phyloP scores from a whole-genome alignment of 2,888 invertebrate species.

The Morpho achilles region DNA sequence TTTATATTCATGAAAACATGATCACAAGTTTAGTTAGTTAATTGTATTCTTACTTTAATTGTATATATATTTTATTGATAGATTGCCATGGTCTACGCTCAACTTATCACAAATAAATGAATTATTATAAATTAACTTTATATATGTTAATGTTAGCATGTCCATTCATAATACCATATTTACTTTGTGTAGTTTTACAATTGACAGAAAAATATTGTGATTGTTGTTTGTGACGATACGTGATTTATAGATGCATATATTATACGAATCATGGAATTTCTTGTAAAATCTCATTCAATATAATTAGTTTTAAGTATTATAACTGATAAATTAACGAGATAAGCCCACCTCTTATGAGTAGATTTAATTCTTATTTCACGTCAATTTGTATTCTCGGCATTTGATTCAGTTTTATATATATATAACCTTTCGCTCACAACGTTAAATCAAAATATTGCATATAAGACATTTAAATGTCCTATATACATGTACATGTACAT shows the following conservation, averaged over 20 bases:
- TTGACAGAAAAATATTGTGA: no score
- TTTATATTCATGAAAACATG: constrained; percentile 1
- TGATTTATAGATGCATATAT: no score
- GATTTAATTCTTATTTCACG: constrained; percentile 1
- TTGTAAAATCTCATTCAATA: constrained; percentile 5
- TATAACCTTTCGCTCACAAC: background rate
- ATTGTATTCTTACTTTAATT: background rate
- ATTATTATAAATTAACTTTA: constrained; percentile 1
- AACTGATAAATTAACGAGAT: constrained; percentile 12
- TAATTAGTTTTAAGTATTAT: constrained; percentile 12
- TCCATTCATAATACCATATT: background rate
- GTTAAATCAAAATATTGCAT: no score
- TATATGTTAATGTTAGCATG: background rate
- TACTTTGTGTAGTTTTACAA: background rate
- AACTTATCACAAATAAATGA: constrained; percentile 9
- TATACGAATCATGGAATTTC: background rate
- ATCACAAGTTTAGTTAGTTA: constrained; percentile 5
- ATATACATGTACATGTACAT: no score
- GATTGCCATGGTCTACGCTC: background rate
- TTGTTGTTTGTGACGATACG: no score
- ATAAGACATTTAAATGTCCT: no score
- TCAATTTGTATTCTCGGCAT: background rate
- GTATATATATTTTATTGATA: background rate
- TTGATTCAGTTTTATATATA: background rate
- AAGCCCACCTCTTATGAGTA: constrained; percentile 22